Evolutionary conservation across 1,140 invertebrate genomes (phyloP).

Genomic region (Cecropterus lyciades): DNA sequence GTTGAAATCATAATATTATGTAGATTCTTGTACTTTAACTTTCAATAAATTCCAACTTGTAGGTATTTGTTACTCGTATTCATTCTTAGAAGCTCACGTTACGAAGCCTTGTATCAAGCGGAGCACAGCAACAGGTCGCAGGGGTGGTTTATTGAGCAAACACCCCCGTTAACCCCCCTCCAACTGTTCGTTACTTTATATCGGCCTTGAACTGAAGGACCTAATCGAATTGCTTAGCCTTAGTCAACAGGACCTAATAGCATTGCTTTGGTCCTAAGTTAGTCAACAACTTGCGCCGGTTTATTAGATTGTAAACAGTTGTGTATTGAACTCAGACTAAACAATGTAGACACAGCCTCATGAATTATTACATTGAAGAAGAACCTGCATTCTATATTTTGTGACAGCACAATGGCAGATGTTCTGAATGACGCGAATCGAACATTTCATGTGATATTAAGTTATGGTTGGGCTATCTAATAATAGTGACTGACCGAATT

Average conservation of each 20-base stretch:
- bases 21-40: no score
- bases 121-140: slow-evolving; percentile 15
- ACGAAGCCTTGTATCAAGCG: slow-evolving; percentile 2
- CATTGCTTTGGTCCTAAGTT: slow-evolving; percentile 17
- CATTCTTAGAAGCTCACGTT: neutral
- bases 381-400: no score
- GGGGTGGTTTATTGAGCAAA: slow-evolving; percentile 2
- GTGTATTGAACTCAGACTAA: neutral
- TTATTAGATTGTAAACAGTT: slow-evolving; percentile 14
- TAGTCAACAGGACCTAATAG: slow-evolving; percentile 28
- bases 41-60: no score
- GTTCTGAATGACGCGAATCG: no score
- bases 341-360: no score
- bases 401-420: no score
- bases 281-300: slow-evolving; percentile 14
- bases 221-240: slow-evolving; percentile 20
- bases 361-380: no score
- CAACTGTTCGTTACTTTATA: slow-evolving; percentile 10
- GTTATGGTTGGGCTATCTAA: no score
- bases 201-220: slow-evolving; percentile 22
- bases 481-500: no score
- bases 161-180: neutral
- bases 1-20: no score
- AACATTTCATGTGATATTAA: no score
- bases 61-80: no score